Evolutionary conservation across 2,888 invertebrate species (phyloP), one percentile per base, ranked within the genome.

Genomic region (Elmis aenea): DNA sequence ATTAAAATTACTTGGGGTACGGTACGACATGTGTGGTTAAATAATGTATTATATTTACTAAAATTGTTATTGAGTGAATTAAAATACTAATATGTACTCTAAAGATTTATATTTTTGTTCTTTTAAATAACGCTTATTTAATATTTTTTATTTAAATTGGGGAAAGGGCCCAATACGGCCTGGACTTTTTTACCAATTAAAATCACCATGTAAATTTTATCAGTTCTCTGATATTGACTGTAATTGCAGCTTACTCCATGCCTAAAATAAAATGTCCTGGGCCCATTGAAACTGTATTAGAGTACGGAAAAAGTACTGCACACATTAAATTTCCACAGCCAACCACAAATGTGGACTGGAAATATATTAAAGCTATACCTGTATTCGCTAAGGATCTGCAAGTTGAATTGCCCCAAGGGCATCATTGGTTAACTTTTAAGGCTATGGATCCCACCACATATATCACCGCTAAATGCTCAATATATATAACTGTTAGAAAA

Each of bases 201-300:
- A n/a, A n/a, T n/a, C n/a, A n/a, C n/a, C n/a, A n/a, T n/a, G n/a
- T n/a, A n/a, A n/a, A n/a, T n/a, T n/a, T n/a, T n/a, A n/a, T n/a
- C n/a, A n/a, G n/a, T n/a, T n/a, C n/a, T n/a, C n/a, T n/a, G n/a
- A n/a, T n/a, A n/a, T n/a, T n/a, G n/a, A n/a, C n/a, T n/a, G n/a
- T n/a, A n/a, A n/a, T 34, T 41, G 11, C 55, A 72, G 73, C 69
- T 42, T 69, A 69, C 50, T 66, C 69, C 44, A 68, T 66, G 40
- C 72, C 73, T n/a, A 67, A 68, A 48, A 64, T 75, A 34, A 67
- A 69, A 46, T 75, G 76, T 49, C 75, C 75, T 2, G 61, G 66
- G 23, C 70, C 74, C 46, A 66, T 74, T 29, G 52, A 59, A 10
- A 61, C 71, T 4, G 66, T 71, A 37, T 46, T 74, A 24, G 60